Conservation (phyloP, 2,797 vertebrate species). For the Sebastes diploproa region DNA sequence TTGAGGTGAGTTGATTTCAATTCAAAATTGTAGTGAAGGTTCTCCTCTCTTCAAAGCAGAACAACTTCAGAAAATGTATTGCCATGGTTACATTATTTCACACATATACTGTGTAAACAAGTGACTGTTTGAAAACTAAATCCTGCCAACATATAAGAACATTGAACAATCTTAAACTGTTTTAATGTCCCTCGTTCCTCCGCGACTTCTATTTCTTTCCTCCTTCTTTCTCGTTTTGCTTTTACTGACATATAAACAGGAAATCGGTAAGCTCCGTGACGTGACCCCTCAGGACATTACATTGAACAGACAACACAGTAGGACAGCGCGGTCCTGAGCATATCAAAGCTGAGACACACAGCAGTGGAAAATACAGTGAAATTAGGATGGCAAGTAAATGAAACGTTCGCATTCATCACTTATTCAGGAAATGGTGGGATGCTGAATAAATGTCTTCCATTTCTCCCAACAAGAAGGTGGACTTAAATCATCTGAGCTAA, state of each 20-base stretch:
- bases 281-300: neutral
- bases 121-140: neutral
- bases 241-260: slow-evolving; percentile 1
- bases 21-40: neutral
- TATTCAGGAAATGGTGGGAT: neutral
- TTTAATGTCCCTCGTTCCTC: neutral
- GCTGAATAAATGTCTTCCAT: slow-evolving; percentile 1
- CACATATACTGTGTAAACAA: neutral
- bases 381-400: slow-evolving; percentile 1
- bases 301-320: neutral
- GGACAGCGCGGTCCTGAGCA: neutral
- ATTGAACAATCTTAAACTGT: neutral
- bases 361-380: neutral
- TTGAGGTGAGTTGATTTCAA: neutral
- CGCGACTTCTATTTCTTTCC: neutral
- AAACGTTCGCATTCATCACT: neutral
- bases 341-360: slow-evolving; percentile 9
- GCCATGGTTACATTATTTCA: neutral
- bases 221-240: neutral
- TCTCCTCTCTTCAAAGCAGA: neutral
- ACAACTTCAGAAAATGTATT: neutral
- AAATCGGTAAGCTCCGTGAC: neutral
- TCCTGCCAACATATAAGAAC: neutral
- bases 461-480: neutral
- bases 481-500: slow-evolving; percentile 9